Evolutionary conservation across 2,888 invertebrate genomes (phyloP), one percentile per base, ranked within the genome.

Genomic region (Mythimna lalbum): DNA sequence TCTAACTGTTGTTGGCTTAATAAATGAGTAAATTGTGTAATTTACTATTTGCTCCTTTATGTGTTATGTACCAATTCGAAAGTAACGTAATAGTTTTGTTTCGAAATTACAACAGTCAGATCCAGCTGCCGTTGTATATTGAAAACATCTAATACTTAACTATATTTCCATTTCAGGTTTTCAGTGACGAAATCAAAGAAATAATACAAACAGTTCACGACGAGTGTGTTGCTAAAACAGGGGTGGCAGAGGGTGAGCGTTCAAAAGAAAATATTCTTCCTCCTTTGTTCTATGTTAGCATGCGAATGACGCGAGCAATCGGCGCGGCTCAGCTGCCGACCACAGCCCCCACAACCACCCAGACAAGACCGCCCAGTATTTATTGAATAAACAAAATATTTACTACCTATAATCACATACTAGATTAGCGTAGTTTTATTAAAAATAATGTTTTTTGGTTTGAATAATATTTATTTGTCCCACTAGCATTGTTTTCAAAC

Each of bases 141-240:
- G 63, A 65, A 61, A 78, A 79, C 62, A 63, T 76, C 67, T 74
- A 82, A 86, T 64, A 86, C 66, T 80, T 85, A 88, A 88, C 80
- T 83, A 76, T 85, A 87, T 94, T 93, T 83, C 53, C 36, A 74
- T 83, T 85, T 60, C 90, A 96, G 96, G 92, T 93, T 85, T 94
- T 96, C 87, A 94, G 95, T 84, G 96, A 95, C 23, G 96, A 96
- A 90, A 95, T 96, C 90, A 90, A 92, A 91, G 96, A 96, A 93
- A 95, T 96, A 91, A 94, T 96, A 89, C 90, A 94, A 86, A 93
- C 93, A 85, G 88, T 96, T 87, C 96, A 96, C 91, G 93, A 93
- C 90, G 93, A 93, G 84, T 96, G 96, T 91, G 95, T 95, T 76
- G 92, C 80, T 73, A 95, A 93, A 89, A 95, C 95, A 73, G 95